Conservation (phyloP, 2,113 vertebrate genomes). For the Paramisgurnus dabryanus region DNA sequence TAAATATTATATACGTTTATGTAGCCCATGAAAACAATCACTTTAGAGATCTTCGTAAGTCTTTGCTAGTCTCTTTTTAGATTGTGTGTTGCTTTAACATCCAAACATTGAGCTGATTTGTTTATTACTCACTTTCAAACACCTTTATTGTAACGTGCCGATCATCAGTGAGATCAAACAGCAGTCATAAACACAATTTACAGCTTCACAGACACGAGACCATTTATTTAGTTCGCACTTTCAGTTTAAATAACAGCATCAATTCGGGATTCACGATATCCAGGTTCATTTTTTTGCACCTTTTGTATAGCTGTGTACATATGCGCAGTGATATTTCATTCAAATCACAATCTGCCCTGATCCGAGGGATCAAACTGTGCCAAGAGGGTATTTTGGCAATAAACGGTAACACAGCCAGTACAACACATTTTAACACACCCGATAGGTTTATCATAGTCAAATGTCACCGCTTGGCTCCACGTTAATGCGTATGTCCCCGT, state of each 20-base stretch:
- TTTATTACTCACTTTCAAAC: background rate
- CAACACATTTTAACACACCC: constrained; percentile 27
- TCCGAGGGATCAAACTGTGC: constrained; percentile 5
- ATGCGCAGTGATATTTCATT: background rate
- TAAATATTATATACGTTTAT: too few species aligned
- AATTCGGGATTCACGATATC: background rate
- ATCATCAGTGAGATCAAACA: background rate
- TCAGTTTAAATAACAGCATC: background rate
- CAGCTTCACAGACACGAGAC: background rate
- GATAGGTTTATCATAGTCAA: constrained; percentile 34
- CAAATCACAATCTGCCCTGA: background rate
- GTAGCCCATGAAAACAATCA: too few species aligned
- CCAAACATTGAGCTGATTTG: background rate
- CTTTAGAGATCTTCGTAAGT: background rate
- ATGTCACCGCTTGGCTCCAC: constrained; percentile 31
- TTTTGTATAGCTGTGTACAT: background rate
- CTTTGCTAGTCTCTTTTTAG: background rate
- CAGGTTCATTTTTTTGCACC: too few species aligned
- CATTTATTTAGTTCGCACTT: background rate
- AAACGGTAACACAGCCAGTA: background rate
- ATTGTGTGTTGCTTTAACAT: background rate
- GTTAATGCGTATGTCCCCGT: constrained; percentile 31
- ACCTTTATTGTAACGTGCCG: background rate
- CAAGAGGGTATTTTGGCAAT: constrained; percentile 17
- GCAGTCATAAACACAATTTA: background rate